These are phyloP conservation scores for Rhea pennata DNA, from an alignment of 2,113 vertebrate genomes.

Conservation along the genomic window DNA sequence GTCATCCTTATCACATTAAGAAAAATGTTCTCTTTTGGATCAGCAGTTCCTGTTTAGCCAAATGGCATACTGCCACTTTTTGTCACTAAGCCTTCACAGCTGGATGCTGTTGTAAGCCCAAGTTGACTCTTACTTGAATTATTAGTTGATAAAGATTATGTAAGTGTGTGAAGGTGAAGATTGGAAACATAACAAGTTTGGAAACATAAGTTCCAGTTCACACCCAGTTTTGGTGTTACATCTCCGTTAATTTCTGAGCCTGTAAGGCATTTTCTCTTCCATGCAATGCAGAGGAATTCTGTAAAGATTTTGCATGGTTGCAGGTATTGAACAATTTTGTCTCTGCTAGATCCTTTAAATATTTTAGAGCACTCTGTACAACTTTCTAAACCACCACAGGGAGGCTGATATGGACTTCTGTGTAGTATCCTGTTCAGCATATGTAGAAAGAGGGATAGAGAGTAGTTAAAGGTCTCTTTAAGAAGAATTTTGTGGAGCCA, in stretches of 20 bases:
- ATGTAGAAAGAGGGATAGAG: neutral
- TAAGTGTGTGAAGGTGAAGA: neutral
- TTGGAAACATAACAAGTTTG: neutral
- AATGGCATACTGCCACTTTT: neutral
- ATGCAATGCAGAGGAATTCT: neutral
- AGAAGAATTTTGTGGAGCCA: neutral
- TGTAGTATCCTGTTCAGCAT: rapidly evolving
- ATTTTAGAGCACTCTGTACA: neutral
- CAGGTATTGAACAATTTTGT: neutral
- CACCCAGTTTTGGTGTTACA: neutral
- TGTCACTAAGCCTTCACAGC: neutral
- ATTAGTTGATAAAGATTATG: neutral
- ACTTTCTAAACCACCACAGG: neutral
- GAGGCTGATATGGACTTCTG: neutral
- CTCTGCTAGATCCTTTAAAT: neutral
- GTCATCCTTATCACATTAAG: rapidly evolving
- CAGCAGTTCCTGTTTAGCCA: neutral
- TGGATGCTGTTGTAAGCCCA: neutral
- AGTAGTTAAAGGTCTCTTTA: neutral
- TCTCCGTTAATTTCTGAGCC: neutral
- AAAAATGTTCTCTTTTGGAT: neutral
- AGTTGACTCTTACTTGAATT: neutral
- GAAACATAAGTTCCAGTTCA: neutral
- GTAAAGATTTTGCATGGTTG: neutral
- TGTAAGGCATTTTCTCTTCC: neutral